Conservation (phyloP, 2,113 vertebrate species). For the Nyctereutes procyonoides region DNA sequence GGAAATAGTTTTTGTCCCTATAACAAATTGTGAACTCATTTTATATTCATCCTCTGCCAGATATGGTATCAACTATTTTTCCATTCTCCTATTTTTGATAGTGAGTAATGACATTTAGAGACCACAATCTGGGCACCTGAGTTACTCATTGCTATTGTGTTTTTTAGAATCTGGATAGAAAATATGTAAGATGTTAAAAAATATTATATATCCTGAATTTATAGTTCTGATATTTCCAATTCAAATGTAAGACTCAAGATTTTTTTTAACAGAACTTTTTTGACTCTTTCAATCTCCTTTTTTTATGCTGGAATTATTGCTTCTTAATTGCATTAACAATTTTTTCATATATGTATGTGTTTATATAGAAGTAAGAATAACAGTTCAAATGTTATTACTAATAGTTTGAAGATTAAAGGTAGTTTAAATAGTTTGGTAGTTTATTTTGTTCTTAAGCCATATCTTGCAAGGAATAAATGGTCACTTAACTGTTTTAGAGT, state of each 20-base stretch:
- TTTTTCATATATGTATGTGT: not conserved
- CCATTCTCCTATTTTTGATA: not conserved
- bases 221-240: not conserved
- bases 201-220: not conserved
- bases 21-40: not conserved
- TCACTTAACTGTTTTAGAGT: not conserved
- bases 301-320: not conserved
- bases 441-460: not conserved
- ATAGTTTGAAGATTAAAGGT: not conserved
- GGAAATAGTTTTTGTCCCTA: not conserved
- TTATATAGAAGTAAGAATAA: not conserved
- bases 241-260: not conserved
- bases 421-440: not conserved
- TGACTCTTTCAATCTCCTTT: not conserved
- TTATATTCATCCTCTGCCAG: not conserved
- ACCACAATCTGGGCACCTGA: not conserved
- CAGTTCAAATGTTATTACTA: not conserved
- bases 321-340: not conserved
- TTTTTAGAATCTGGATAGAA: not conserved
- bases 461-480: not conserved
- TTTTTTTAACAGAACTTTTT: not conserved
- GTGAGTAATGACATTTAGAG: not conserved
- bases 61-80: not conserved
- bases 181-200: not conserved
- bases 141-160: not conserved